phyloP scores from a whole-genome alignment of 2,888 invertebrate genomes.

The Melipona beecheii region DNA sequence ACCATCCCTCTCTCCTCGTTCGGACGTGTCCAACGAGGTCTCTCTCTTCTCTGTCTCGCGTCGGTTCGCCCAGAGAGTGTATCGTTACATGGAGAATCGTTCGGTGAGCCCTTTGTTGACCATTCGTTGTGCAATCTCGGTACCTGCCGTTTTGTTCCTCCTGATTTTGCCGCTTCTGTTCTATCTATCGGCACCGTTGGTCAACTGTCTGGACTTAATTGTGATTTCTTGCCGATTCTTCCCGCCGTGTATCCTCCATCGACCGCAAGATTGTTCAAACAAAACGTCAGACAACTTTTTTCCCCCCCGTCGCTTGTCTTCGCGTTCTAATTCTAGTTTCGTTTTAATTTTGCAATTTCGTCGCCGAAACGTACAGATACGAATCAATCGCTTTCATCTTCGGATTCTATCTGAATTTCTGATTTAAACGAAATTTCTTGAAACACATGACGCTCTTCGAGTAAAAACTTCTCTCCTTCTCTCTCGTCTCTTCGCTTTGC shows the following conservation, averaged over 20 bases:
- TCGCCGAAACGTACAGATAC: too few species aligned
- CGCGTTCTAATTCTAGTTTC: not conserved
- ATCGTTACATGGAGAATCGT: constrained; percentile 60
- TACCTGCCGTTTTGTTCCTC: constrained; percentile 26
- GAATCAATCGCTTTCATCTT: not conserved
- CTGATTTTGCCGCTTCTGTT: constrained; percentile 24
- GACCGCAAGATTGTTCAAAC: not conserved
- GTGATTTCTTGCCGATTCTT: constrained; percentile 14
- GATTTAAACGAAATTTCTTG: not conserved
- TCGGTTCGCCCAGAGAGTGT: constrained; percentile 47
- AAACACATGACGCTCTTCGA: not conserved
- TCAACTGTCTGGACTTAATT: constrained; percentile 27
- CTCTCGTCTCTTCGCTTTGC: not conserved
- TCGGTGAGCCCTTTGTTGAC: constrained; percentile 52
- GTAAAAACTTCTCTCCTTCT: not conserved
- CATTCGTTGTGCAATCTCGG: constrained; percentile 45
- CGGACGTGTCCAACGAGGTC: constrained; percentile 27
- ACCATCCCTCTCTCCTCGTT: constrained; percentile 33
- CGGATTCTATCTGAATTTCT: not conserved
- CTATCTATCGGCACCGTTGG: constrained; percentile 32
- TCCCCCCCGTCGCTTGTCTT: not conserved
- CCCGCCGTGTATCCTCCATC: not conserved
- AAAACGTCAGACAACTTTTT: too few species aligned
- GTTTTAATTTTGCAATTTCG: not conserved
- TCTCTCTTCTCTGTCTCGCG: constrained; percentile 16